Evolutionary conservation across 2,113 vertebrate species (phyloP).

Genomic region (Xerus inauris): DNA sequence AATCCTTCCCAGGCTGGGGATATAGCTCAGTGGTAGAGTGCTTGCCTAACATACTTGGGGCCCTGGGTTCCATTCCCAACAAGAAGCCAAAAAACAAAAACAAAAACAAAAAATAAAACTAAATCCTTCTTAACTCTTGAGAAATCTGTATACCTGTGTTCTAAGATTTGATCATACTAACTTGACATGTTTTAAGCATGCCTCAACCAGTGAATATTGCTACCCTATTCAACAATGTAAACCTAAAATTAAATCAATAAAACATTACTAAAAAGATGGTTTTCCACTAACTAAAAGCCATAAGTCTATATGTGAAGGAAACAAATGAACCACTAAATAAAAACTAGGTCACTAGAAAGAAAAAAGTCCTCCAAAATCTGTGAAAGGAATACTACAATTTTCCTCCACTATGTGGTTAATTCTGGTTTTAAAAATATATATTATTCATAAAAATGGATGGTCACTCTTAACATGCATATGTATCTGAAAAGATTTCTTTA

Average conservation of each 20-base stretch:
- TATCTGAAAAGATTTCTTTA: background rate
- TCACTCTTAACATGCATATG: background rate
- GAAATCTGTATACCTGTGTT: background rate
- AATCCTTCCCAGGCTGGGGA: background rate
- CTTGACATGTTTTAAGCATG: background rate
- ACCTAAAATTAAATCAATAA: background rate
- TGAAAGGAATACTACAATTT: background rate
- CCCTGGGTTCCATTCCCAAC: background rate
- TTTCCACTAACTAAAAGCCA: background rate
- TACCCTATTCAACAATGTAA: background rate
- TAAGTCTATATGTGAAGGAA: background rate
- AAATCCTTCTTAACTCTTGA: background rate
- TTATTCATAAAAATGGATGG: too few species aligned
- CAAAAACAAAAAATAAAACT: background rate
- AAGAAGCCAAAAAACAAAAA: background rate
- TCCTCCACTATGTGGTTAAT: background rate
- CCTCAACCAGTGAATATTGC: background rate
- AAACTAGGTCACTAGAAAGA: background rate
- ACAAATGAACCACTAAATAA: background rate
- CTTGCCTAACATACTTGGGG: background rate
- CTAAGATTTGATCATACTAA: background rate
- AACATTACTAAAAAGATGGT: background rate
- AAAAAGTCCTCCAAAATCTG: background rate
- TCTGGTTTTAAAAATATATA: background rate
- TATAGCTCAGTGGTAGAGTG: background rate